phyloP scores from a whole-genome alignment of 1,140 invertebrate genomes.

The Rhizoglyphus robini region DNA sequence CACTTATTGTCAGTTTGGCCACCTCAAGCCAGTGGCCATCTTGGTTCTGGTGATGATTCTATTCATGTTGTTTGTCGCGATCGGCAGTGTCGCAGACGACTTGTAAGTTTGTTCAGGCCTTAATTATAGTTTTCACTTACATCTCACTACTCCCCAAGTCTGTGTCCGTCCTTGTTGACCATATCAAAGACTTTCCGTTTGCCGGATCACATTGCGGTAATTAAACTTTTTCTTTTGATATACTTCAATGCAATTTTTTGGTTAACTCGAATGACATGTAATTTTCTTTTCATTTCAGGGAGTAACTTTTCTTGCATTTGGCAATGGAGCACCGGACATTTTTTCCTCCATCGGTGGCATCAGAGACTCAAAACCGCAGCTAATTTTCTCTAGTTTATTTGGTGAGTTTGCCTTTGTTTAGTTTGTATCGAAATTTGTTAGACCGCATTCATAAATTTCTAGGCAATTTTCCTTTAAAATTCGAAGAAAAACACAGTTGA shows the following conservation, averaged over 20 bases:
- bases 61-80: background rate
- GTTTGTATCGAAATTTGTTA: background rate
- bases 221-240: slow-evolving; percentile 10
- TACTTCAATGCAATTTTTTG: slow-evolving; percentile 9
- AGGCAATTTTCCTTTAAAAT: background rate
- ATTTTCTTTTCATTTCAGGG: slow-evolving; percentile 33
- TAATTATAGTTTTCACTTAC: slow-evolving; percentile 3
- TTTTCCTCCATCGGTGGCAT: slow-evolving; percentile 47
- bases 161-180: slow-evolving; percentile 50
- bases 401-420: too few relatives aligned
- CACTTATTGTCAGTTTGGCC: slow-evolving; percentile 1
- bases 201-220: slow-evolving; percentile 52
- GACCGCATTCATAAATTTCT: background rate
- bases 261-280: background rate
- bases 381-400: slow-evolving; percentile 46
- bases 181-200: slow-evolving; percentile 48
- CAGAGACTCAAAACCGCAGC: slow-evolving; percentile 38
- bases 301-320: slow-evolving; percentile 61
- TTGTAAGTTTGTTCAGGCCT: slow-evolving; percentile 10
- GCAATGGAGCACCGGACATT: slow-evolving; percentile 63
- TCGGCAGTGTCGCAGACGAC: slow-evolving; percentile 11
- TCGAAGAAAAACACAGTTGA: too few relatives aligned
- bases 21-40: background rate
- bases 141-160: slow-evolving; percentile 29
- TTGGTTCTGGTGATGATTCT: background rate